Conservation (phyloP, 2,888 invertebrate species). For the Diplazon laetatorius region DNA sequence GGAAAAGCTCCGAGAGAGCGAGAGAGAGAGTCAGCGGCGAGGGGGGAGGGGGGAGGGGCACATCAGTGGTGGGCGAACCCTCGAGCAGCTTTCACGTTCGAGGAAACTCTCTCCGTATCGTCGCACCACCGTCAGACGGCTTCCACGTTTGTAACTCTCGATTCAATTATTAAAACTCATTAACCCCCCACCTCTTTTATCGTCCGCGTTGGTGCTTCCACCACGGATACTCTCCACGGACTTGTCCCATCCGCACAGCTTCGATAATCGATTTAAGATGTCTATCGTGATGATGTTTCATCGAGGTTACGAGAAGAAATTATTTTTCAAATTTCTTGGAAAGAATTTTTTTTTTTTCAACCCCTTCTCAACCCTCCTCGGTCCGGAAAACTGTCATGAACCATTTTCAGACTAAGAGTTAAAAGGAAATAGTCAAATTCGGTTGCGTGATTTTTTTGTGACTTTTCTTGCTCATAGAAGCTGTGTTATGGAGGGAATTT, state of each 20-base stretch:
- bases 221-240: neutral
- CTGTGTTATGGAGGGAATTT: too few relatives aligned
- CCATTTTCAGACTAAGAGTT: too few relatives aligned
- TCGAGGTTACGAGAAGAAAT: neutral
- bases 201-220: slow-evolving; percentile 3
- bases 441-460: too few relatives aligned
- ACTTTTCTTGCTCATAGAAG: too few relatives aligned
- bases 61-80: neutral
- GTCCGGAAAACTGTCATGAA: too few relatives aligned
- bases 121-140: slow-evolving; percentile 18
- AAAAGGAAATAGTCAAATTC: too few relatives aligned
- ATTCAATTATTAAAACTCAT: slow-evolving; percentile 54
- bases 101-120: slow-evolving; percentile 15
- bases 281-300: neutral
- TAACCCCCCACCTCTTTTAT: slow-evolving; percentile 35
- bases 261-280: slow-evolving; percentile 12
- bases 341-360: neutral
- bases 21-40: too few relatives aligned
- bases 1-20: slow-evolving; percentile 20
- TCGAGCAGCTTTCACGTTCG: slow-evolving; percentile 1
- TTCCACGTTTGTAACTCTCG: slow-evolving; percentile 30
- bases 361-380: too few relatives aligned
- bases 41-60: neutral
- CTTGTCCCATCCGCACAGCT: neutral
- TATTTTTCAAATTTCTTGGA: neutral